Conservation (phyloP, 2,113 vertebrate species). For the Bungarus multicinctus region DNA sequence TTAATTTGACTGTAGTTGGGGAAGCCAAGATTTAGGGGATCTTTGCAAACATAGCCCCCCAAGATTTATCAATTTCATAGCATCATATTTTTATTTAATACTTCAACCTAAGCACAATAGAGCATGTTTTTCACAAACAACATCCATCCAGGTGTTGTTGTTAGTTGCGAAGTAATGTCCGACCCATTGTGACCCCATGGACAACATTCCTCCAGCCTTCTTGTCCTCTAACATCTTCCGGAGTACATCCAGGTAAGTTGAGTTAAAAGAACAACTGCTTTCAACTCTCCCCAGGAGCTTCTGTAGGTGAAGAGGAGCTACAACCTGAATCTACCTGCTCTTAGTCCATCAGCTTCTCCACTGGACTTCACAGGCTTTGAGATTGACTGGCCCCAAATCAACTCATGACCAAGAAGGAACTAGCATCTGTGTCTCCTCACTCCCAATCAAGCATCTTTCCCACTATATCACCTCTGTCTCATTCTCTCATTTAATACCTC, state of each 20-base stretch:
- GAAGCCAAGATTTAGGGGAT: background rate
- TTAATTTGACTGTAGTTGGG: background rate
- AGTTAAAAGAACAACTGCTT: background rate
- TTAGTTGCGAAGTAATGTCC: too few species aligned
- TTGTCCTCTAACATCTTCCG: too few species aligned
- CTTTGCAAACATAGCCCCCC: background rate
- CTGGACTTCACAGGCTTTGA: background rate
- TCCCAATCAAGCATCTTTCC: background rate
- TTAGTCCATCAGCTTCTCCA: background rate
- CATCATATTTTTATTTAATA: background rate
- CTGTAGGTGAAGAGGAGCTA: background rate
- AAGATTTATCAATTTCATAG: background rate
- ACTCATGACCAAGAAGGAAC: background rate
- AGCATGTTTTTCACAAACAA: background rate
- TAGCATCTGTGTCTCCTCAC: background rate
- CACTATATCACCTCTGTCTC: background rate
- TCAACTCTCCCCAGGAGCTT: background rate
- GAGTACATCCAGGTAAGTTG: background rate
- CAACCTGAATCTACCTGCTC: background rate
- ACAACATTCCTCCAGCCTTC: too few species aligned
- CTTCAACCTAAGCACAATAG: background rate
- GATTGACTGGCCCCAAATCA: background rate
- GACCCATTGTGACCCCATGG: too few species aligned
- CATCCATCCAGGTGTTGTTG: background rate
- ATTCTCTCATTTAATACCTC: background rate